A percentile compares a stretch with the other conserved stretches of the same genome.
These are phyloP conservation scores for Dinomys branickii DNA, from an alignment of 2,113 vertebrate species.

Conservation along the genomic window DNA sequence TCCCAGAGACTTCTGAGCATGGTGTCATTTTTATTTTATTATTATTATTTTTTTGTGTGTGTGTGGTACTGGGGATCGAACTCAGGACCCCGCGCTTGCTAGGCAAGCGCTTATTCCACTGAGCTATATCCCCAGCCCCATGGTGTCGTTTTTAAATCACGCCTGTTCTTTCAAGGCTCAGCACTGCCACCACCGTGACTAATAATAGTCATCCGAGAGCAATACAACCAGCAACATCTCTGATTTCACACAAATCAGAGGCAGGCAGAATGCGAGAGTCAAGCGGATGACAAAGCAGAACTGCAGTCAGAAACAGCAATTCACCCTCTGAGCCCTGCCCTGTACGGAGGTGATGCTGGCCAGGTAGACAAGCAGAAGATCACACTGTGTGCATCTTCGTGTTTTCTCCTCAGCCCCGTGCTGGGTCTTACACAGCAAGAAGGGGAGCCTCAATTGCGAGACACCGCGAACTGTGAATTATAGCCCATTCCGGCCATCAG, in stretches of 20 bases:
- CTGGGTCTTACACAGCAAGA: not conserved
- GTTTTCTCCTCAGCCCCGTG: not conserved
- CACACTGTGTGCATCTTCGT: not conserved
- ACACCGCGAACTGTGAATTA: not conserved
- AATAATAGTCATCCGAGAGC: not conserved
- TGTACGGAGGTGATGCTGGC: not conserved
- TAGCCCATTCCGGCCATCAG: not conserved
- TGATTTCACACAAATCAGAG: not conserved
- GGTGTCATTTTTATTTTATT: not conserved
- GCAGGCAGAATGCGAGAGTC: not conserved
- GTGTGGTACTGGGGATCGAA: no score
- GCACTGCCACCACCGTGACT: not conserved
- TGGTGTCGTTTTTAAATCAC: not conserved
- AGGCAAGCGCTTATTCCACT: no score
- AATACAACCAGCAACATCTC: slow-evolving; percentile 2
- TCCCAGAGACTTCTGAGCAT: not conserved
- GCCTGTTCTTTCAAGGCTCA: not conserved
- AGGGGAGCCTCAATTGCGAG: not conserved
- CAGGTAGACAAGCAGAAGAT: not conserved
- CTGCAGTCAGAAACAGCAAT: not conserved
- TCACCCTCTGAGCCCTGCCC: not conserved
- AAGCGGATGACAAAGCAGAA: not conserved
- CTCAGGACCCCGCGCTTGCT: no score
- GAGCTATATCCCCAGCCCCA: no score
- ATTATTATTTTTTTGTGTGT: no score